Evolutionary conservation across 2,888 invertebrate species (phyloP), one percentile per base, ranked within the genome.

Genomic region (Watsonalla binaria): DNA sequence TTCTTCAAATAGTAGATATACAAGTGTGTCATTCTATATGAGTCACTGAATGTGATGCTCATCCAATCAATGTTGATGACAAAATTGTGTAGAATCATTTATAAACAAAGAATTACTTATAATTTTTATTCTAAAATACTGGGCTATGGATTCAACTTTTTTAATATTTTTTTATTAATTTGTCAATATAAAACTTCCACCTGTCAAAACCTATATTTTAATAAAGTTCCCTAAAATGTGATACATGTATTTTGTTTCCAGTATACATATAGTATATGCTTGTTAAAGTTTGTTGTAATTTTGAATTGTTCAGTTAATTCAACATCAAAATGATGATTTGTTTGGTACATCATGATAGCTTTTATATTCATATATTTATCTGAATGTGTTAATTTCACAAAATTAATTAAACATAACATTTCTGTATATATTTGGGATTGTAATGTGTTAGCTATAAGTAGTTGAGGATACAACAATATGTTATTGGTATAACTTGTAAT

Each of bases 341-440:
- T 47, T 33, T 33, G 6, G 33, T 11, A 13, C 45, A 51, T 46
- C 24, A 24, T 24, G 24, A 24, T 24, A 24, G 24, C 24, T 24
- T 24, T 24, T 24, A 24, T 24, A 2, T 24, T 24, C 24, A 24
- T 24, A 24, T 24, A 24, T 24, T 24, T 24, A 24, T 24, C 24
- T 24, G 24, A 24, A 24, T 24, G 24, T 24, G 24, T 24, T 37
- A 37, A 37, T 37, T 37, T 37, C 37, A 37, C 37, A 42, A 42
- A 42, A 42, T 42, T 42, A 8, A 42, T 42, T 11, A 64, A 66
- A 64, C 67, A 73, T 24, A 79, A 78, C 72, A 77, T 84, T 81
- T 83, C 78, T 86, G 85, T 88, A 85, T 86, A 86, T 88, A 87
- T 84, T 82, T 83, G 82, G 69, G 11, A 81, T 78, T 78, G 79